These are phyloP conservation scores for Pseudanteris insignis DNA, from an alignment of 2,888 invertebrate genomes.

Conservation along the genomic window DNA sequence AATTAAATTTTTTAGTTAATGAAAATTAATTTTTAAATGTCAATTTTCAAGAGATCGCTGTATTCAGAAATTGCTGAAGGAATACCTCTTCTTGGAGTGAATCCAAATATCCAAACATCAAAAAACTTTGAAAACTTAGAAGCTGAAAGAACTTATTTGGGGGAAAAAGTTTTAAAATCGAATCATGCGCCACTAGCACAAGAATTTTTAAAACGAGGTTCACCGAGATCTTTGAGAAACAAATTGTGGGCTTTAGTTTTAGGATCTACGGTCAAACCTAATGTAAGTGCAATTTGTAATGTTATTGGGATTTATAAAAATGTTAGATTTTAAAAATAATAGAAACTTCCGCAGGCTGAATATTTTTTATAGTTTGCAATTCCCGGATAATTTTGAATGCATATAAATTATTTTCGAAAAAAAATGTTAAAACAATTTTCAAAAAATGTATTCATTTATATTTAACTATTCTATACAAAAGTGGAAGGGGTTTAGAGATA, in stretches of 20 bases:
- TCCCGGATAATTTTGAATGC: too few relatives aligned
- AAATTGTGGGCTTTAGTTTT: constrained; percentile 88
- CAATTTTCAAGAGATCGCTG: constrained; percentile 76
- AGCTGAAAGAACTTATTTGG: constrained; percentile 77
- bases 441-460: too few relatives aligned
- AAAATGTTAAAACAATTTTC: too few relatives aligned
- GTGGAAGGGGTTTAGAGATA: too few relatives aligned
- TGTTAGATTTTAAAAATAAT: too few relatives aligned
- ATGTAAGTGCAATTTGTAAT: constrained; percentile 68
- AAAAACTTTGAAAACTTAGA: constrained; percentile 73
- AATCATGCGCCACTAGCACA: constrained; percentile 89
- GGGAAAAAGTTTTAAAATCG: constrained; percentile 79
- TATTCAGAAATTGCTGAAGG: constrained; percentile 80
- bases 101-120: constrained; percentile 70
- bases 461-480: too few relatives aligned
- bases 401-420: too few relatives aligned
- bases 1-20: too few relatives aligned
- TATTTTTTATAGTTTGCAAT: too few relatives aligned
- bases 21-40: too few relatives aligned
- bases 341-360: too few relatives aligned
- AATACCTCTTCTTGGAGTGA: constrained; percentile 80
- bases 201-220: constrained; percentile 88
- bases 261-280: constrained; percentile 78
- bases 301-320: too few relatives aligned
- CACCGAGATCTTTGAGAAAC: constrained; percentile 82